Percentiles rank a stretch among this genome's conserved stretches.
Conservation (phyloP, 2,797 vertebrate genomes). For the Carduelis carduelis region DNA sequence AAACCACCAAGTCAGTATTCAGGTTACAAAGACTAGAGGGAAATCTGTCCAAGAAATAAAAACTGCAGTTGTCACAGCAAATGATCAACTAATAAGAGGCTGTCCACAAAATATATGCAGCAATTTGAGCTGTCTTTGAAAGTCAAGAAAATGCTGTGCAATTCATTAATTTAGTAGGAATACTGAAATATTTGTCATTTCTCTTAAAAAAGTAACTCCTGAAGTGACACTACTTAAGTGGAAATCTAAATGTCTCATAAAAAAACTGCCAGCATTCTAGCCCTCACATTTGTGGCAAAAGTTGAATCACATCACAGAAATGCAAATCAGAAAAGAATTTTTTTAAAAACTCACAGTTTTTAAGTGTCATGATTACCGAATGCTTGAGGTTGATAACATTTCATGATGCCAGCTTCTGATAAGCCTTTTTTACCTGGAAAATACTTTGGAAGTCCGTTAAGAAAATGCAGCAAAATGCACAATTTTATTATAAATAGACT, state of each 20-base stretch:
- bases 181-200: not conserved
- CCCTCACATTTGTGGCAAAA: not conserved
- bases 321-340: not conserved
- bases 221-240: not conserved
- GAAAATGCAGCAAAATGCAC: not conserved
- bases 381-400: not conserved
- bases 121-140: not conserved
- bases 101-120: not conserved
- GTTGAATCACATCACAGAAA: not conserved
- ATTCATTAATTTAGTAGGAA: not conserved
- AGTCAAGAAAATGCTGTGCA: not conserved
- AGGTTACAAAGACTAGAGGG: not conserved
- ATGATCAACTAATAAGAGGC: not conserved
- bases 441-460: not conserved
- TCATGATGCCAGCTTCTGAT: not conserved
- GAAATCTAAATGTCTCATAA: not conserved
- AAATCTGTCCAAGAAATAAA: constrained; percentile 9
- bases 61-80: not conserved
- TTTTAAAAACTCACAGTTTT: not conserved
- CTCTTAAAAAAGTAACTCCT: not conserved
- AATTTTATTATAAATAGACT: not conserved
- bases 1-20: not conserved
- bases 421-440: not conserved
- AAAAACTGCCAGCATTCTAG: not conserved
- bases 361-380: not conserved